Percentiles rank a stretch among this genome's conserved stretches.
Conservation (phyloP, 2,888 invertebrate genomes). For the Thereva nobilitata region DNA sequence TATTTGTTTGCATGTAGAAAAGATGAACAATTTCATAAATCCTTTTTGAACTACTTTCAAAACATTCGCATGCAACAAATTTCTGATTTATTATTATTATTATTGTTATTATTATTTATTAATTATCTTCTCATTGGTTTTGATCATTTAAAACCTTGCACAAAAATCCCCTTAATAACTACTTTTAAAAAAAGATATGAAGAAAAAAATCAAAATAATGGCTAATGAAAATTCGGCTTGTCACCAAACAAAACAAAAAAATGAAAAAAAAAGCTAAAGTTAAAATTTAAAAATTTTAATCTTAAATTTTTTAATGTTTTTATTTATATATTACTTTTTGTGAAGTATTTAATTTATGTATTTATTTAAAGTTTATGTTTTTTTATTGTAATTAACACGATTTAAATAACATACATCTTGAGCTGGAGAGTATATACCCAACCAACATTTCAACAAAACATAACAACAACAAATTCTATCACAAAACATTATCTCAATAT, state of each 20-base stretch:
- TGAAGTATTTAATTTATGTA: slow-evolving; percentile 5
- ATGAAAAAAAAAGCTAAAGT: slow-evolving; percentile 6
- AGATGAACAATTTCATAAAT: slow-evolving; percentile 11
- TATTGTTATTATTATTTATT: background rate
- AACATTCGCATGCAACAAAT: slow-evolving; percentile 26
- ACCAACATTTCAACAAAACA: slow-evolving; percentile 1
- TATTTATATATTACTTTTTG: background rate
- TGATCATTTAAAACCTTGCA: slow-evolving; percentile 21
- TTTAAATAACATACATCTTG: slow-evolving; percentile 9
- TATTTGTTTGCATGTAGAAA: slow-evolving; percentile 22
- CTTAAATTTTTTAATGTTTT: background rate
- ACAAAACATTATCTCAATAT: slow-evolving; percentile 8
- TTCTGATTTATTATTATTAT: background rate
- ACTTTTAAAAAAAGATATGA: slow-evolving; percentile 11
- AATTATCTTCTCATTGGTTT: slow-evolving; percentile 15
- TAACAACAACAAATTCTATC: slow-evolving; percentile 1
- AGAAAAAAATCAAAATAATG: slow-evolving; percentile 13
- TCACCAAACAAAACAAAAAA: slow-evolving; percentile 2
- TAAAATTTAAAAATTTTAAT: too few species aligned
- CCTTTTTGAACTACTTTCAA: slow-evolving; percentile 7
- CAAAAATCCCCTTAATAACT: slow-evolving; percentile 30
- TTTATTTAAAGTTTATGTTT: slow-evolving; percentile 13
- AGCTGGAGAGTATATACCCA: background rate
- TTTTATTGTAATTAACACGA: background rate
- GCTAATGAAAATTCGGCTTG: slow-evolving; percentile 9